Evolutionary conservation across 2,797 vertebrate species (phyloP).

Genomic region (Labroides dimidiatus): DNA sequence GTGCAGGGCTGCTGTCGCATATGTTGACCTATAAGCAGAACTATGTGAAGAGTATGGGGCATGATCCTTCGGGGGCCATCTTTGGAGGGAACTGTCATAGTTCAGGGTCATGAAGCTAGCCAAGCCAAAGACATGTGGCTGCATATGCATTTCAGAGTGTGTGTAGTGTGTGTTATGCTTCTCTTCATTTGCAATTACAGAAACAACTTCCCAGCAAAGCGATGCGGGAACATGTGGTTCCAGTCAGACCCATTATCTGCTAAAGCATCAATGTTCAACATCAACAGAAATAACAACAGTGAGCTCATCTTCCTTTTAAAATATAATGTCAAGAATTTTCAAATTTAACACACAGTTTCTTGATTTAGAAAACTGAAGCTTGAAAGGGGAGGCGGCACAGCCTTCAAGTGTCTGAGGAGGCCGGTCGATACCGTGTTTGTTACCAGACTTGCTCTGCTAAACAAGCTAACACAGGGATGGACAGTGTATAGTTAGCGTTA

Average conservation of each 20-base stretch:
- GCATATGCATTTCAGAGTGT: neutral
- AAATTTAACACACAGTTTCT: neutral
- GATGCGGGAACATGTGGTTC: neutral
- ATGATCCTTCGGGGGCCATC: conserved; percentile 48
- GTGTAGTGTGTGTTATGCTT: neutral
- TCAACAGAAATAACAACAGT: conserved; percentile 7
- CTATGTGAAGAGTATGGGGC: conserved; percentile 65
- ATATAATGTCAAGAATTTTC: neutral
- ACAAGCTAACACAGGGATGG: neutral
- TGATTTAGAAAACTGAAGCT: neutral
- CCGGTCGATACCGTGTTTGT: neutral
- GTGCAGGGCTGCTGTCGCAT: conserved; percentile 29
- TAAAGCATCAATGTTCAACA: conserved; percentile 5
- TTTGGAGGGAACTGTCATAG: conserved; percentile 41
- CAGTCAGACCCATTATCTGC: conserved; percentile 9
- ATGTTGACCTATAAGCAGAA: conserved; percentile 56
- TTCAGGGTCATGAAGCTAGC: conserved; percentile 39
- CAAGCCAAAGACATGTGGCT: neutral
- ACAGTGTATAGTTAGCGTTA: conserved; percentile 27
- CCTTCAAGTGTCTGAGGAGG: neutral
- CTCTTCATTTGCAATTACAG: neutral
- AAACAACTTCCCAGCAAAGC: conserved; percentile 18
- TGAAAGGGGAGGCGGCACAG: neutral
- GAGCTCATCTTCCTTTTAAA: neutral
- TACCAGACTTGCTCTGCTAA: neutral